Base-by-base conservation (phyloP, 2,888 invertebrate species). In the Zygogramma bicolorata region DNA sequence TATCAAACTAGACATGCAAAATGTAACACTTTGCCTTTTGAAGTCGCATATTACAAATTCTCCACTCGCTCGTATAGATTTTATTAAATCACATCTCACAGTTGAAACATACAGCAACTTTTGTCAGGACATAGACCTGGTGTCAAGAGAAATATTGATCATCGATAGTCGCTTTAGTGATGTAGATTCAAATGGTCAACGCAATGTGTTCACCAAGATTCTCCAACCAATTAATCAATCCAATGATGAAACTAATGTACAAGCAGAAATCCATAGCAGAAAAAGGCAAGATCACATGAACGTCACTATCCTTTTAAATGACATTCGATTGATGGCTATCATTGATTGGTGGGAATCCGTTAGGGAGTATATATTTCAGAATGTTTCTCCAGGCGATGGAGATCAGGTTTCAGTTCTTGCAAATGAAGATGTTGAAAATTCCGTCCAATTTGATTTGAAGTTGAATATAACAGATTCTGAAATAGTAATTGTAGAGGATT, bases 401-500 rank as follows among this genome's bases (percentile, higher is more conserved):
- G 53, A 53, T 53, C 3, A 65, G 31, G 59, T 49, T n/a, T 70
- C 75, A 46, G 40, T 74, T 15, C 59, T 66, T 7, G 49, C 70
- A 53, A 46, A 65, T 8, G 85, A 77, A 82, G 75, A 63, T n/a
- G 77, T 79, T 15, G 74, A 77, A 6, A 58, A 73, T 46, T 75
- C 74, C 73, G 74, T 85, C 10, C 92, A 91, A 0, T 90, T 94
- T 86, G 97, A 98, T 86, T 88, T 98, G 38, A 97, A 97, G 85
- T 89, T 99, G 68, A 98, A 98, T 87, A 93, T 98, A 27, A 97
- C 97, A 0, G 97, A 98, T 87, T 98, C 97, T 3, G 98, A 99
- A 88, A 89, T 99, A 70, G 96, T 99, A 34, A 90, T 98, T 38
- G 94, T 99, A 0, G 98, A 99, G 86, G 94, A 98, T 85, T 93